Conservation (phyloP, 2,888 invertebrate species). For the Augochlorella aurata region DNA sequence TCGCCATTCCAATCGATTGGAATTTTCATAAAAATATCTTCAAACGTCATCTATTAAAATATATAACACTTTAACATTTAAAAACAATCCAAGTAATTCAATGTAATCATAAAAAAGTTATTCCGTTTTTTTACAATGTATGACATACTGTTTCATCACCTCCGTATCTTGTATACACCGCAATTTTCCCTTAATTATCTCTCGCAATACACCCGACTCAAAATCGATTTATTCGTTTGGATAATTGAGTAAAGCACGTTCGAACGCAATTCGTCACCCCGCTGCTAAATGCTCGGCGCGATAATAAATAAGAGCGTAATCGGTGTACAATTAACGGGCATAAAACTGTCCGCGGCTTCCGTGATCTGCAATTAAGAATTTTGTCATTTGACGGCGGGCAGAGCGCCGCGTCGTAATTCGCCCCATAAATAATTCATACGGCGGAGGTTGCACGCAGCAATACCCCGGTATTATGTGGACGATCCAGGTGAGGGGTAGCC, state of each 20-base stretch:
- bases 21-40: too few relatives aligned
- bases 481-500: slow-evolving; percentile 51
- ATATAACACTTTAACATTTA: too few relatives aligned
- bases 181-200: too few relatives aligned
- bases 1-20: too few relatives aligned
- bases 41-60: too few relatives aligned
- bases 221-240: not conserved
- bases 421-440: slow-evolving; percentile 76
- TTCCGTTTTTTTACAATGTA: too few relatives aligned
- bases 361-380: slow-evolving; percentile 67
- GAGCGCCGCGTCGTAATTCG: slow-evolving; percentile 66
- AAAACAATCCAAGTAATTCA: too few relatives aligned
- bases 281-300: not conserved
- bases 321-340: slow-evolving; percentile 55
- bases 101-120: too few relatives aligned
- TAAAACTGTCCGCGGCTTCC: slow-evolving; percentile 61
- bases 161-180: too few relatives aligned
- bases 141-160: too few relatives aligned
- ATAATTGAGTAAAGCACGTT: not conserved
- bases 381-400: slow-evolving; percentile 65
- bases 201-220: not conserved
- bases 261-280: not conserved
- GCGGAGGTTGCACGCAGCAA: slow-evolving; percentile 57
- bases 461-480: slow-evolving; percentile 68
- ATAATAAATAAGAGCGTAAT: slow-evolving; percentile 48